A percentile compares a stretch with the other conserved stretches of the same genome.
Conservation (phyloP, 2,888 invertebrate species). For the Macropis europaea region DNA sequence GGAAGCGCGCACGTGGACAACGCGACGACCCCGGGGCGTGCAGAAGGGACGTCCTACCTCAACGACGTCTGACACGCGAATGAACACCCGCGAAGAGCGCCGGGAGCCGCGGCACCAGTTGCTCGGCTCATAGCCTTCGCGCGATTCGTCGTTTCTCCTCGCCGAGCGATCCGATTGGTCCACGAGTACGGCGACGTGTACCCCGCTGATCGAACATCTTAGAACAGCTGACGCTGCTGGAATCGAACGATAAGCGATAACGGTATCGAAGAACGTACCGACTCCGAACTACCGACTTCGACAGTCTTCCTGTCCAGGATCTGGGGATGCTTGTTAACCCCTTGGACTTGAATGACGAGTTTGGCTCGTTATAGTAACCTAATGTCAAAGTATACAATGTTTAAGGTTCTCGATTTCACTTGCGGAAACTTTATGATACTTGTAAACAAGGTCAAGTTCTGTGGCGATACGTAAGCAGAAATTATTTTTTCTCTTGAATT, state of each 20-base stretch:
- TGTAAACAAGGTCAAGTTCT: no score
- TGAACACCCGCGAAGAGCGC: constrained; percentile 46
- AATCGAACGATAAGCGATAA: constrained; percentile 6
- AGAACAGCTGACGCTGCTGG: constrained; percentile 1
- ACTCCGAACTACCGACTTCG: no score
- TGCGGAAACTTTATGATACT: no score
- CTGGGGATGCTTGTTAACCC: no score
- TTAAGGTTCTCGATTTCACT: no score
- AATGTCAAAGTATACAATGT: no score
- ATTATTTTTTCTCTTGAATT: no score
- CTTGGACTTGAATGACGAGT: no score
- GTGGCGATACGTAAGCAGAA: no score
- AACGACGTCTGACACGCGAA: constrained; percentile 55
- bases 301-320: no score
- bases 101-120: constrained; percentile 19
- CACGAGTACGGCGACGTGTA: constrained; percentile 12
- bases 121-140: not conserved
- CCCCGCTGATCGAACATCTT: not conserved
- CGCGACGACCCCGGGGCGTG: not conserved
- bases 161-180: constrained; percentile 18
- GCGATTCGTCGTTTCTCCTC: constrained; percentile 30
- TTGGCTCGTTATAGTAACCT: no score
- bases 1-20: not conserved
- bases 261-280: not conserved
- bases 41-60: constrained; percentile 57